Evolutionary conservation across 2,797 vertebrate genomes (phyloP), one percentile per base, ranked within the genome.

Genomic region (Lithobates sylvaticus): DNA sequence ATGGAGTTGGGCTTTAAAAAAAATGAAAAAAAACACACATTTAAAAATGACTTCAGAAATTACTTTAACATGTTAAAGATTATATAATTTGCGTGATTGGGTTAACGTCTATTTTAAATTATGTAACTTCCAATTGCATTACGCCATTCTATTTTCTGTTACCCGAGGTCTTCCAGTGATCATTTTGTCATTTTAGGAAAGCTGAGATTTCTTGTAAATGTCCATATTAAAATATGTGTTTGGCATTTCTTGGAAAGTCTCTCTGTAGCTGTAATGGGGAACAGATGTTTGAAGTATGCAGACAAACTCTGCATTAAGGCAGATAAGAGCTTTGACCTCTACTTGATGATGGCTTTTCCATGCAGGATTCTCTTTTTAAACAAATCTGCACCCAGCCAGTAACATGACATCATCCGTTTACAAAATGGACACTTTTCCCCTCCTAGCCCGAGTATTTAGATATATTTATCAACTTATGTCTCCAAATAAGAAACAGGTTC

Each of bases 221-320:
- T 65, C 71, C 21, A 79, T n/a, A 61, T 61, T 27, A 73, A 27
- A 32, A 16, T 27, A 29, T 10, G 42, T n/a, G 29, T 69, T 54
- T 69, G 6, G 50, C 13, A 61, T 32, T 78, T 78, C 76, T 69
- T 77, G 36, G 76, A 78, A 73, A 84, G 21, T 18, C 5, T 8
- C 5, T 8, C 6, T 64, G 61, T 64, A 29, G 39, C 29, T 69
- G 6, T 72, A 78, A 84, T 64, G 36, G 34, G 18, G 69, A 84
- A 72, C 83, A 84, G 83, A 58, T 84, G 83, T 34, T n/a, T 27
- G 29, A 34, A 65, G 36, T 44, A 64, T 65, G 50, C 76, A 58
- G 42, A 23, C 32, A 65, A 68, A 36, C 54, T 26, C 54, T 39
- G 70, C 44, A 71, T 50, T 70, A n/a, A 23, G 18, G 26, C 3